Evolutionary conservation across 1,140 invertebrate genomes (phyloP), one percentile per base, ranked within the genome.

Genomic region (Glomeris maerens): DNA sequence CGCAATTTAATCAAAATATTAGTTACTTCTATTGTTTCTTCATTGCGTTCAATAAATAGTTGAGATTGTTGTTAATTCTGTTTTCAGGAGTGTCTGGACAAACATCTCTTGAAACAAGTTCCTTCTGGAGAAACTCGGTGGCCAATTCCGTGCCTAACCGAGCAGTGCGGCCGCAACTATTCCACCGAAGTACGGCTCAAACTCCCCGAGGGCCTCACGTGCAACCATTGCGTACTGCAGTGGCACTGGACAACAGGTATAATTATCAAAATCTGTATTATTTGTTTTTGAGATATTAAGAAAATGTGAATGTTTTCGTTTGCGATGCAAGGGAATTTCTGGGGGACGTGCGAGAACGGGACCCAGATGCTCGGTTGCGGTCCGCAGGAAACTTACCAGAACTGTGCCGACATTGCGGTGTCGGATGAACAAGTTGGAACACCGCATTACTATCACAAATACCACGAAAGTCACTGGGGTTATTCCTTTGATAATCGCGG

Each of bases 351-450:
- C 62, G 67, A 76, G 0, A 86, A 90, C 62, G 85, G 85, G 42
- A 85, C 81, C 5, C 81, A 85, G 63, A 80, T 79, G 0, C 76
- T 85, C 1, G 86, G 87, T 0, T 91, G 86, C 59, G 87, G 87
- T 20, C 73, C 74, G 49, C 82, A 87, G 39, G 86, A 92, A 67
- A 88, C 83, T 0, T 92, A 90, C 63, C 72, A 83, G 39, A 90
- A 89, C 60, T 91, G 87, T 61, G 87, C 86, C 0, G 86, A 92
- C 61, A 74, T 91, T 36, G 20, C 40, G 25, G 20, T 42, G 5
- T 17, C 17, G 20, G 20, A 42, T 42, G 10, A 42, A 5, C 40
- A 42, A 5, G 4, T 4, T 17, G 17, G 5, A 5, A 5, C 17
- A 42, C 20, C 40, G 25, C 25, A 25, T 17, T 17, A 42, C 17